phyloP scores from a whole-genome alignment of 2,113 vertebrate genomes.

The Mesocricetus auratus region DNA sequence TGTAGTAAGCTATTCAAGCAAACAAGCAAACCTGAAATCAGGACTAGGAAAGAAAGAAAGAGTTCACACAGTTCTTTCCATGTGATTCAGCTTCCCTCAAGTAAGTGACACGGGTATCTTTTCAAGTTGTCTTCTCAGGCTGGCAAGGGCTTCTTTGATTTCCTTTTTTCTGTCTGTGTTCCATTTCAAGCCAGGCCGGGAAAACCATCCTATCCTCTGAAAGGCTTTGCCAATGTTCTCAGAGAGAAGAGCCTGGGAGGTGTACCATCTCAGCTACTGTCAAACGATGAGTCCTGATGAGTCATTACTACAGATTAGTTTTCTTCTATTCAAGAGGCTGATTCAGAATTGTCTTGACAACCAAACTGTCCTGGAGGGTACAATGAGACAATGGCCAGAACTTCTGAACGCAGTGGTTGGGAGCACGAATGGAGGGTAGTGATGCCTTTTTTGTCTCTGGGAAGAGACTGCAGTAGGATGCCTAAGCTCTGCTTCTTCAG shows the following conservation, averaged over 20 bases:
- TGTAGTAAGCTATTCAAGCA: background rate
- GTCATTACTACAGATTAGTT: constrained; percentile 55
- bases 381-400: constrained; percentile 5
- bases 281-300: constrained; percentile 40
- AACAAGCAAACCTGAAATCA: background rate
- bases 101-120: background rate
- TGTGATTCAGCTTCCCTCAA: background rate
- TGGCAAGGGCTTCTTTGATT: background rate
- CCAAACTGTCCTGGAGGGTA: constrained; percentile 43
- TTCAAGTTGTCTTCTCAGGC: background rate
- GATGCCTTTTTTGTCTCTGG: background rate
- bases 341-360: constrained; percentile 65
- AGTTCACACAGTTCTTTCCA: background rate
- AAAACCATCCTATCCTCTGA: background rate
- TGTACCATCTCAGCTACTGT: background rate
- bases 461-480: background rate
- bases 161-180: background rate
- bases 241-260: background rate
- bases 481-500: background rate
- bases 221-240: background rate
- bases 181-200: fast-evolving
- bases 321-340: constrained; percentile 59
- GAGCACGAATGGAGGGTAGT: background rate
- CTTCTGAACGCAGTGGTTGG: background rate
- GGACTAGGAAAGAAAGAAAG: constrained; percentile 19